Evolutionary conservation across 30 jellyfish, hydroid and myxozoan genomes (phyloP).

Genomic region (Mastigias papua): DNA sequence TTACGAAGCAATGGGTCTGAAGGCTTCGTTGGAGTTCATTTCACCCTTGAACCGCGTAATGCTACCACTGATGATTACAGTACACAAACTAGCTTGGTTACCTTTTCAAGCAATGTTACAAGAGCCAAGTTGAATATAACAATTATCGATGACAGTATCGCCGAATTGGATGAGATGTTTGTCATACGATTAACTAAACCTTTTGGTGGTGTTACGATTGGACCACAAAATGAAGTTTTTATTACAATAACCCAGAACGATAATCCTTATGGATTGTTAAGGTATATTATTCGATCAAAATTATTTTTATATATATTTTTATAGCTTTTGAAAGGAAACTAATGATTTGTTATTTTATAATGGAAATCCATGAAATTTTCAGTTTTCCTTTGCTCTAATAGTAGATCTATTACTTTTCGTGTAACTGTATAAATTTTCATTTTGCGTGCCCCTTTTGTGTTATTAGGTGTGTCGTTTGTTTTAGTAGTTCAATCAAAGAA

Average conservation of each 20-base stretch:
- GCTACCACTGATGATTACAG: conserved; percentile 68
- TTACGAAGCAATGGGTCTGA: conserved; percentile 80
- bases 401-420: too few relatives aligned
- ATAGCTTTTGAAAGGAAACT: too few relatives aligned
- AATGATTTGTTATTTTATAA: too few relatives aligned
- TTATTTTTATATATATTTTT: too few relatives aligned
- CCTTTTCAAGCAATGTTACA: conserved; percentile 65
- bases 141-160: conserved; percentile 75
- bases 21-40: conserved; percentile 91
- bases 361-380: too few relatives aligned
- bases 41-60: conserved; percentile 30
- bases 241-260: conserved; percentile 76
- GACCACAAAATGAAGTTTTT: conserved; percentile 30
- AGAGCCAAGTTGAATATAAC: conserved; percentile 20
- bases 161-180: conserved; percentile 84
- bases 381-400: too few relatives aligned
- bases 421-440: too few relatives aligned
- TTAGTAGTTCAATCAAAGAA: too few relatives aligned
- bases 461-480: too few relatives aligned
- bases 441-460: too few relatives aligned
- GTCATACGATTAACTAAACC: conserved; percentile 82
- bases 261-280: conserved; percentile 91
- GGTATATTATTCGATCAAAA: conserved; percentile 41
- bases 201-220: conserved; percentile 90
- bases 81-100: conserved; percentile 77